Percentiles rank a stretch among this genome's conserved stretches.
These are phyloP conservation scores for Drosophila koepferae DNA, from an alignment of 2,888 invertebrate species.

Conservation along the genomic window DNA sequence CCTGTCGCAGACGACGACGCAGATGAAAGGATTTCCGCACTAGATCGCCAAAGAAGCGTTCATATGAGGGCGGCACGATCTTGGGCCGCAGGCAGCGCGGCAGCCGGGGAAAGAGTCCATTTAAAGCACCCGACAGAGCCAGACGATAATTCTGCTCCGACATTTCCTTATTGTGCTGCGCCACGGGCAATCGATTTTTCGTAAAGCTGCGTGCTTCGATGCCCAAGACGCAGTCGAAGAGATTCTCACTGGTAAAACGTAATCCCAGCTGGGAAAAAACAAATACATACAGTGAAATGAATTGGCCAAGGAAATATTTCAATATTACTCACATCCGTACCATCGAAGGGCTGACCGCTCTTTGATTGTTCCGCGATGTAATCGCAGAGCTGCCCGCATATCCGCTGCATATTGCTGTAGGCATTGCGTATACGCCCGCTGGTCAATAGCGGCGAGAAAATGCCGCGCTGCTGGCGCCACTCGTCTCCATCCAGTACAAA, in stretches of 20 bases:
- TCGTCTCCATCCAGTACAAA: slow-evolving; percentile 85
- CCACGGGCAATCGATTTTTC: slow-evolving; percentile 74
- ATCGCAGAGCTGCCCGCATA: slow-evolving; percentile 84
- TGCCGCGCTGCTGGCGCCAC: slow-evolving; percentile 86
- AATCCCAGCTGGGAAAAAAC: slow-evolving; percentile 70
- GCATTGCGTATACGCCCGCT: slow-evolving; percentile 86
- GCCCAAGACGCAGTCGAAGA: slow-evolving; percentile 85
- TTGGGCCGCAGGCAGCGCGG: slow-evolving; percentile 68
- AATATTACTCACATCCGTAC: slow-evolving; percentile 82
- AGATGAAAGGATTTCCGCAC: slow-evolving; percentile 72
- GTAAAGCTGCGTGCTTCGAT: slow-evolving; percentile 85
- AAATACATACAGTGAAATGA: neutral
- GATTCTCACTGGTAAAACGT: slow-evolving; percentile 85
- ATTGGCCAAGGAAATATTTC: neutral
- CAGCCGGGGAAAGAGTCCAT: slow-evolving; percentile 78
- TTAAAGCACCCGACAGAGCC: slow-evolving; percentile 69
- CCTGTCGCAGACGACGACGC: slow-evolving; percentile 55
- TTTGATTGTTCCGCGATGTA: slow-evolving; percentile 80
- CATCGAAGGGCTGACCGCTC: slow-evolving; percentile 81
- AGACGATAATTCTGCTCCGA: slow-evolving; percentile 76
- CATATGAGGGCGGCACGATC: slow-evolving; percentile 88
- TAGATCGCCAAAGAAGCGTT: slow-evolving; percentile 74
- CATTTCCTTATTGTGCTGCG: slow-evolving; percentile 79
- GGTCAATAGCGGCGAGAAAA: slow-evolving; percentile 86
- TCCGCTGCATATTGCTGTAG: slow-evolving; percentile 85